These are phyloP conservation scores for Arrhopalites spinosus DNA, from an alignment of 2,888 invertebrate species.

Conservation along the genomic window DNA sequence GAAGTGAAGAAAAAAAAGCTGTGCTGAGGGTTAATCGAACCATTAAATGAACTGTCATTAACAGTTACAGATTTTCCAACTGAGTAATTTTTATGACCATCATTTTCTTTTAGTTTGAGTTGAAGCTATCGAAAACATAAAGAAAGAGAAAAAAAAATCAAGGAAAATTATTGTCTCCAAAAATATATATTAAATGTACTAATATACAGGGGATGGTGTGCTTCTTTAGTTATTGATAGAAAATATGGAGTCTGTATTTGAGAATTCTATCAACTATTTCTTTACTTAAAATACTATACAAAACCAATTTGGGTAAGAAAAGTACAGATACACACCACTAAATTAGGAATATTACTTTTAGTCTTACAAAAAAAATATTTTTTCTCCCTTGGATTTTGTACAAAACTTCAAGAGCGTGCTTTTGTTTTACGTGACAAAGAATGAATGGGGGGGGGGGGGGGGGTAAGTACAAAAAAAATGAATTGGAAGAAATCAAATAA, in stretches of 20 bases:
- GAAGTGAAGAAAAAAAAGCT: background rate
- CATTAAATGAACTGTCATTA: conserved; percentile 56
- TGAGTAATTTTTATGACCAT: conserved; percentile 50
- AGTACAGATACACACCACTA: background rate
- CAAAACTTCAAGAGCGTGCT: no score
- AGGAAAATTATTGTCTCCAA: conserved; percentile 33
- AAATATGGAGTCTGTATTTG: no score
- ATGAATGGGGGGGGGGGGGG: no score
- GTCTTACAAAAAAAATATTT: no score
- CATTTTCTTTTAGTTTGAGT: conserved; percentile 9
- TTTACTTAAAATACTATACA: no score
- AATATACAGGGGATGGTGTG: background rate
- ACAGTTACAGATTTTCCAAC: conserved; percentile 54
- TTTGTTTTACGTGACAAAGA: no score
- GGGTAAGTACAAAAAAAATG: no score
- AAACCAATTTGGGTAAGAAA: no score
- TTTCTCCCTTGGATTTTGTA: no score
- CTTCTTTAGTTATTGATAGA: no score
- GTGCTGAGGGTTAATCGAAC: conserved; percentile 45
- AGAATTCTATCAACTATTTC: no score
- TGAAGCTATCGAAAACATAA: background rate
- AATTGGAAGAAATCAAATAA: no score
- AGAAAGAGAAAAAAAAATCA: conserved; percentile 23
- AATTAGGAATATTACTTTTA: conserved; percentile 1
- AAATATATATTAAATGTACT: background rate